Evolutionary conservation across 2,797 vertebrate species (phyloP).

Genomic region (Lithobates pipiens): DNA sequence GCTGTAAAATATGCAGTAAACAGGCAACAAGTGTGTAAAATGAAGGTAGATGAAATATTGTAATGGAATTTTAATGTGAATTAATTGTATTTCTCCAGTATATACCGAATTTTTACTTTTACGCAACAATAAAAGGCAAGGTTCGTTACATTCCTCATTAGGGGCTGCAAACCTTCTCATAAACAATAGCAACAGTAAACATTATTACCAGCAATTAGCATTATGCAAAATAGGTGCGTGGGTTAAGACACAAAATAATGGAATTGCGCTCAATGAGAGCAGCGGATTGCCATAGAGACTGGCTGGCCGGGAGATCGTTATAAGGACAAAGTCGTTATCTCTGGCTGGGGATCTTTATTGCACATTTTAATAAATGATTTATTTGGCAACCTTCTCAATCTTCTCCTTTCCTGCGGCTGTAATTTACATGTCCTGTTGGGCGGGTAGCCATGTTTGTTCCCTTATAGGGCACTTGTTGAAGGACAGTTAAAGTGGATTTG

Average conservation of each 20-base stretch:
- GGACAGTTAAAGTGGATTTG: neutral
- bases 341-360: constrained; percentile 18
- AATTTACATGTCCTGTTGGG: neutral
- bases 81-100: constrained; percentile 35
- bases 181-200: constrained; percentile 43
- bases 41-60: neutral
- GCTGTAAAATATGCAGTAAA: neutral
- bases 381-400: neutral
- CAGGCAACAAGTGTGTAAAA: constrained; percentile 9
- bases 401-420: neutral
- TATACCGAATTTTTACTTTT: constrained; percentile 32
- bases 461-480: neutral
- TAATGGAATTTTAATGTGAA: constrained; percentile 35
- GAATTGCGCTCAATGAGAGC: neutral
- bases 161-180: constrained; percentile 32
- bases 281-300: constrained; percentile 48
- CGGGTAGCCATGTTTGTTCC: neutral
- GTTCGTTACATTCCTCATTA: constrained; percentile 25
- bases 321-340: constrained; percentile 17
- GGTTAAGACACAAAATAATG: constrained; percentile 11
- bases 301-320: neutral
- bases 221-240: constrained; percentile 9
- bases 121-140: constrained; percentile 27
- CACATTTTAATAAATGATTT: constrained; percentile 17
- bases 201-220: constrained; percentile 42